Evolutionary conservation across 1,140 invertebrate species (phyloP).

Genomic region (Hycleus cichorii): DNA sequence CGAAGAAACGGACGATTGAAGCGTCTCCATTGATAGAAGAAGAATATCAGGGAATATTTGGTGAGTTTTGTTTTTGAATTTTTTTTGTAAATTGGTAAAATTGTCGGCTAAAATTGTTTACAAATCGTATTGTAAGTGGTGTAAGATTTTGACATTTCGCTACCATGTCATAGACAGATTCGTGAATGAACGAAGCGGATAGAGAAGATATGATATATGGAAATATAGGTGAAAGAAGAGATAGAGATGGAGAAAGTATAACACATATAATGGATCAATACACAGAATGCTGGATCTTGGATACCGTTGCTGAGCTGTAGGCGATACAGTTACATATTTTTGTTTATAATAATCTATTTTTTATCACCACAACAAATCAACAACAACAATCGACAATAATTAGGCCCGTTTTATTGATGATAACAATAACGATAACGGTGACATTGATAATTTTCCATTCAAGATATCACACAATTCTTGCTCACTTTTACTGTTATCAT

Average conservation of each 20-base stretch:
- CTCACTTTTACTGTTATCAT: neutral
- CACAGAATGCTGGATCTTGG: slow-evolving; percentile 25
- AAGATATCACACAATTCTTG: slow-evolving; percentile 11
- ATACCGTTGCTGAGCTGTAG: slow-evolving; percentile 21
- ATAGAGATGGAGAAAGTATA: slow-evolving; percentile 23
- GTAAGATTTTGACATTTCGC: slow-evolving; percentile 5
- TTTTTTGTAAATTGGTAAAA: too few relatives aligned
- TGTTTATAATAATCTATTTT: neutral
- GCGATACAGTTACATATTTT: neutral
- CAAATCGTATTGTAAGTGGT: too few relatives aligned
- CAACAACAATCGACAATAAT: too few relatives aligned
- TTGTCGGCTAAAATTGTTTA: too few relatives aligned
- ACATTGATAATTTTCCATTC: slow-evolving; percentile 15
- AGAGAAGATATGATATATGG: slow-evolving; percentile 17
- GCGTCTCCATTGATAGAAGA: too few relatives aligned
- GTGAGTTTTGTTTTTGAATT: too few relatives aligned
- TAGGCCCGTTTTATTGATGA: neutral
- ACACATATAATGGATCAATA: slow-evolving; percentile 19
- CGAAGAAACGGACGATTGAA: too few relatives aligned
- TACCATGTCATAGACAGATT: slow-evolving; percentile 13
- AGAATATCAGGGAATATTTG: too few relatives aligned
- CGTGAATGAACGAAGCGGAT: slow-evolving; percentile 14
- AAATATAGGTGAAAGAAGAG: slow-evolving; percentile 24
- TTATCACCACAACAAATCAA: too few relatives aligned
- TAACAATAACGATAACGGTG: slow-evolving; percentile 4